Evolutionary conservation across 2,797 vertebrate genomes (phyloP).

Genomic region (Myotis vivesi): DNA sequence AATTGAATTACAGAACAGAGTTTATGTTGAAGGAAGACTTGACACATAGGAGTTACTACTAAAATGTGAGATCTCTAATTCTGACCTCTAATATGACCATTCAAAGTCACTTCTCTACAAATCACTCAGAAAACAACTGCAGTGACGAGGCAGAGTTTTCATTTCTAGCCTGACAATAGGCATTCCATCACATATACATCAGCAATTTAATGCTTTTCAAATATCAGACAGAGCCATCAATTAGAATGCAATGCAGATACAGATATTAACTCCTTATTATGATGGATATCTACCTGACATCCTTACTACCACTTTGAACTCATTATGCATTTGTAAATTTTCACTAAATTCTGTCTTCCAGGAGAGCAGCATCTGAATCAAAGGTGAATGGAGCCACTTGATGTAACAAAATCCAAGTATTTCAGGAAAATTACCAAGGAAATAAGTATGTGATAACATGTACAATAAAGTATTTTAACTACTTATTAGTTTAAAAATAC

Average conservation of each 20-base stretch:
- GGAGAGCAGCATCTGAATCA: conserved; percentile 22
- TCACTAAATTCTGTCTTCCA: conserved; percentile 60
- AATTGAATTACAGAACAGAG: not conserved
- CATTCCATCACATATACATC: conserved; percentile 80
- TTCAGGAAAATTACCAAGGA: conserved; percentile 23
- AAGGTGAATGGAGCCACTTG: not conserved
- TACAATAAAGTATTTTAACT: not conserved
- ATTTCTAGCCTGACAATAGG: conserved; percentile 79
- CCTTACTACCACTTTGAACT: conserved; percentile 42
- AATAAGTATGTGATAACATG: not conserved
- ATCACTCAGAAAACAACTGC: conserved; percentile 77
- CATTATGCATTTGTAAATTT: conserved; percentile 74
- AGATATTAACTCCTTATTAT: conserved; percentile 80
- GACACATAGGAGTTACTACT: conserved; percentile 21
- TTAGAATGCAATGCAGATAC: conserved; percentile 82
- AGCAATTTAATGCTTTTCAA: conserved; percentile 87
- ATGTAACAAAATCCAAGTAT: not conserved
- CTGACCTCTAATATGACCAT: conserved; percentile 84
- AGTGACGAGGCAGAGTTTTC: conserved; percentile 72
- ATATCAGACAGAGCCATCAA: conserved; percentile 82
- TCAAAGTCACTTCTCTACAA: conserved; percentile 82
- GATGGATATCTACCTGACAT: conserved; percentile 78
- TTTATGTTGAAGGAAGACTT: conserved; percentile 15
- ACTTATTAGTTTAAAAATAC: not conserved
- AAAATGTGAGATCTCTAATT: conserved; percentile 78